Percentiles rank a stretch among this genome's conserved stretches.
Conservation (phyloP, 2,113 vertebrate genomes). For the Apaloderma vittatum region DNA sequence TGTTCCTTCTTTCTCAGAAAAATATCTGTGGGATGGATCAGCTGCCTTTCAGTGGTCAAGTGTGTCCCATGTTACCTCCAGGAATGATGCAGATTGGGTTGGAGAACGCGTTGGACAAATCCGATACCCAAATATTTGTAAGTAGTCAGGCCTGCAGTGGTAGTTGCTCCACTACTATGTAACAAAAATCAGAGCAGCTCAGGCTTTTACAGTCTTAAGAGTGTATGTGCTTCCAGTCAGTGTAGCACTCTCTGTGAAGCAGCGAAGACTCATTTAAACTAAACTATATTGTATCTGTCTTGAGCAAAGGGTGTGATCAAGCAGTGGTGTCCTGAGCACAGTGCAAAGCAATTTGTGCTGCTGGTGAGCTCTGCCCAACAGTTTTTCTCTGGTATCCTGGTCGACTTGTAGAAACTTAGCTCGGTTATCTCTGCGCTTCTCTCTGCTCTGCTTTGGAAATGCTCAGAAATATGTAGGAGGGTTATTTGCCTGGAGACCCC, state of each 20-base stretch:
- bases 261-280: not conserved
- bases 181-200: not conserved
- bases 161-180: not conserved
- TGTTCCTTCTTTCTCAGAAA: not conserved
- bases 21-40: not conserved
- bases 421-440: rapidly evolving
- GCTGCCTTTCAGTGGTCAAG: not conserved
- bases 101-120: not conserved
- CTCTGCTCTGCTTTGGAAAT: not conserved
- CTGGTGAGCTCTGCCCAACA: not conserved
- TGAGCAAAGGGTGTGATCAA: not conserved
- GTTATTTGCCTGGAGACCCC: not conserved
- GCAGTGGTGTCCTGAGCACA: not conserved
- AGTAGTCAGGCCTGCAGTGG: not conserved
- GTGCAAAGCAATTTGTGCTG: not conserved
- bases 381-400: not conserved
- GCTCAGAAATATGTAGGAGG: not conserved
- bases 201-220: not conserved
- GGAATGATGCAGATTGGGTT: not conserved
- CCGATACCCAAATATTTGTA: not conserved
- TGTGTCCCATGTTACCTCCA: not conserved
- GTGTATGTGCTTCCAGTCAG: not conserved
- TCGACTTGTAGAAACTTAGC: not conserved
- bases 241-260: not conserved
- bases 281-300: not conserved